A percentile compares a stretch with the other conserved stretches of the same genome.
Conservation (phyloP, 92 coral and sea anemone genomes). For the Pocillopora meandrina region DNA sequence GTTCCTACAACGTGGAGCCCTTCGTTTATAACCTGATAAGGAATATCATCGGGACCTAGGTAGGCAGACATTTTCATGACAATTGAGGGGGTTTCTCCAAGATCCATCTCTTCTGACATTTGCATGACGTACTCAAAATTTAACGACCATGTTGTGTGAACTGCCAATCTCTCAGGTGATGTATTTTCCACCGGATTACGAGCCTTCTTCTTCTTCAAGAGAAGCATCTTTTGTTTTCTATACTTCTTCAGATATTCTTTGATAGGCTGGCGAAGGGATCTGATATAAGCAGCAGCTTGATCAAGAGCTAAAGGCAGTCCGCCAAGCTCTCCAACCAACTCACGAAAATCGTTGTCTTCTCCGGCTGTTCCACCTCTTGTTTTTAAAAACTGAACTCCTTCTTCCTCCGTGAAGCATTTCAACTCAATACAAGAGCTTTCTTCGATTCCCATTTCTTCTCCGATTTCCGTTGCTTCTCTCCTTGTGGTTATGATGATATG, state of each 20-base stretch:
- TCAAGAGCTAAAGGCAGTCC: conserved; percentile 86
- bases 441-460: conserved; percentile 60
- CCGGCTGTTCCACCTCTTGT: conserved; percentile 35
- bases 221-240: conserved; percentile 47
- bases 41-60: conserved; percentile 82
- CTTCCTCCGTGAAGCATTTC: conserved; percentile 53
- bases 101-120: conserved; percentile 42
- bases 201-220: conserved; percentile 66
- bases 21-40: conserved; percentile 73
- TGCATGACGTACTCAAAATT: conserved; percentile 64
- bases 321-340: conserved; percentile 74
- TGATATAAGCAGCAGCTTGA: conserved; percentile 84
- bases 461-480: conserved; percentile 59
- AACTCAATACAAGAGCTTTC: conserved; percentile 58
- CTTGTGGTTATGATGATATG: conserved; percentile 80
- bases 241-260: conserved; percentile 60
- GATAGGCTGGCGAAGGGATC: conserved; percentile 35
- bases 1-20: conserved; percentile 57
- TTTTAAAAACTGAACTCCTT: conserved; percentile 61
- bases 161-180: conserved; percentile 69
- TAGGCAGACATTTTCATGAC: conserved; percentile 78
- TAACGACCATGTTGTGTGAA: conserved; percentile 81
- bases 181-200: conserved; percentile 49
- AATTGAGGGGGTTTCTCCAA: conserved; percentile 56
- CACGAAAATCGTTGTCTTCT: conserved; percentile 18